Percentiles rank a stretch among this genome's conserved stretches.
phyloP scores from a whole-genome alignment of 1,140 invertebrate genomes.

The Apis dorsata region DNA sequence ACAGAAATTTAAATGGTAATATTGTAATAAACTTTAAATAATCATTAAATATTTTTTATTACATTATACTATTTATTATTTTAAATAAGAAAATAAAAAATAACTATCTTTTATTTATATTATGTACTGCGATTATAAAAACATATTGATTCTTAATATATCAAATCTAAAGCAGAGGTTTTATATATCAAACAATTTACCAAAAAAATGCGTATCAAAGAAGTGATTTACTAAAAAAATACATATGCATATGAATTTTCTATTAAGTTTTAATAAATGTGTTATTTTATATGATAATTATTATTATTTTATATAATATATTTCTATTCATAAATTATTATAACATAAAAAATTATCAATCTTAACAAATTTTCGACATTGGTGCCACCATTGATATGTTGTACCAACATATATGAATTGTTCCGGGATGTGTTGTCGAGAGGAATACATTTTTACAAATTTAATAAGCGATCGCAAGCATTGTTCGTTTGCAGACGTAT shows the following conservation, averaged over 20 bases:
- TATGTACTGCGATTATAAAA: background rate
- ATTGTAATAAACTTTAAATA: background rate
- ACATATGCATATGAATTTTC: background rate
- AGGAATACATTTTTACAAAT: constrained; percentile 28
- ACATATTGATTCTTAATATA: background rate
- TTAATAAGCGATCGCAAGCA: constrained; percentile 7
- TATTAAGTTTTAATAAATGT: background rate
- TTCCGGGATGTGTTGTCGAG: constrained; percentile 32
- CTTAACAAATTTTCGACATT: constrained; percentile 6
- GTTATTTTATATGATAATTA: background rate
- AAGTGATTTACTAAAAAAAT: background rate
- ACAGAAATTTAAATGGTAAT: background rate
- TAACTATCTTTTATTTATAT: background rate
- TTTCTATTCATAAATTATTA: background rate
- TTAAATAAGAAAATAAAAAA: background rate
- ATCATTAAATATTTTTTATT: background rate
- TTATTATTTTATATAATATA: background rate
- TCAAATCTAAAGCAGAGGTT: background rate
- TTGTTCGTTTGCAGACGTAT: constrained; percentile 1
- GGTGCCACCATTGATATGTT: constrained; percentile 31
- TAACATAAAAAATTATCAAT: background rate
- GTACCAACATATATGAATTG: constrained; percentile 16
- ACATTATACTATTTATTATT: background rate
- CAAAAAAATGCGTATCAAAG: no score
- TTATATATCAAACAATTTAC: background rate